These are phyloP conservation scores for Condylura cristata DNA, from an alignment of 2,113 vertebrate genomes.

Conservation along the genomic window DNA sequence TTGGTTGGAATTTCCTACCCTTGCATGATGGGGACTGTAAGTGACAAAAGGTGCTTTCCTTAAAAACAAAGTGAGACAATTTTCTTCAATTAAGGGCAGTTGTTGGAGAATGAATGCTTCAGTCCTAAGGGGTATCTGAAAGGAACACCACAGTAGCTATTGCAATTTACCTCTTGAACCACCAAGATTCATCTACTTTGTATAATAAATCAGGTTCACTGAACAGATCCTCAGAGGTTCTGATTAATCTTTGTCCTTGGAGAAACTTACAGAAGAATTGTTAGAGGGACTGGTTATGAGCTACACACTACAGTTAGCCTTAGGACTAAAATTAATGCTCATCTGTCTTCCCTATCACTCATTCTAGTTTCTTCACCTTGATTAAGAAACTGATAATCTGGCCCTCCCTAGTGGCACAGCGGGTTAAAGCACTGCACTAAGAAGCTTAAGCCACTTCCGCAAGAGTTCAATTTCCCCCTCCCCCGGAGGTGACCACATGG, in stretches of 20 bases:
- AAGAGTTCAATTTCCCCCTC: too few species aligned
- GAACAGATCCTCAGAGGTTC: not conserved
- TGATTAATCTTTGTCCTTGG: not conserved
- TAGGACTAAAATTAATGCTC: not conserved
- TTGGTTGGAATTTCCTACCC: not conserved
- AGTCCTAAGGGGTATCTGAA: not conserved
- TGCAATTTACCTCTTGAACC: not conserved
- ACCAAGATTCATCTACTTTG: not conserved
- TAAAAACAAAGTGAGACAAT: not conserved
- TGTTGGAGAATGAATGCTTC: not conserved
- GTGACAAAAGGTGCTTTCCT: not conserved
- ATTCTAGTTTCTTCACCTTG: not conserved
- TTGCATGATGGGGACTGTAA: rapidly evolving
- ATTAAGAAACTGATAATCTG: not conserved
- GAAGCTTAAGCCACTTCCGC: too few species aligned
- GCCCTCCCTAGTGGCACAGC: too few species aligned
- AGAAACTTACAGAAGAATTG: not conserved
- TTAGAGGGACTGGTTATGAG: not conserved
- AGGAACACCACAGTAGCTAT: not conserved
- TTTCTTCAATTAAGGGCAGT: not conserved
- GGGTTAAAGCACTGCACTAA: too few species aligned
- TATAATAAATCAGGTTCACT: not conserved
- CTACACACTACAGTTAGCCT: not conserved
- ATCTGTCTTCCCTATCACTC: not conserved
- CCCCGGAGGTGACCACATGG: too few species aligned